Percentiles rank a stretch among this genome's conserved stretches.
These are phyloP conservation scores for Salpingus planirostris DNA, from an alignment of 2,888 invertebrate species.

Conservation along the genomic window DNA sequence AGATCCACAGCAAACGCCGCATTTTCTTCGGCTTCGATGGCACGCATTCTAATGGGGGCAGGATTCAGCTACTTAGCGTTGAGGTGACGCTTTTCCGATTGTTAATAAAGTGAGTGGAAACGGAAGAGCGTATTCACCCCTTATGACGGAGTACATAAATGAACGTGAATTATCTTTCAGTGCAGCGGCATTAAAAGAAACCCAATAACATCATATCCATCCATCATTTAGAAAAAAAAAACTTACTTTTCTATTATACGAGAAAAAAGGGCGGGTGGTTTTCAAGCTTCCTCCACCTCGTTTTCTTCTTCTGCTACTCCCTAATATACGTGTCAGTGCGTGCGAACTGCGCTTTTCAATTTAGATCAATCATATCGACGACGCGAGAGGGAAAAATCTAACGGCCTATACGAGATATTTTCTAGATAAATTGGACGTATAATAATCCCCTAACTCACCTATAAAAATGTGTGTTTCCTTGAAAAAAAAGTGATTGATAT, in stretches of 20 bases:
- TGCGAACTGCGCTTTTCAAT: slow-evolving; percentile 15
- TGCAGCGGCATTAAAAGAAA: slow-evolving; percentile 11
- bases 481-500: too few relatives aligned
- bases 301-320: not conserved
- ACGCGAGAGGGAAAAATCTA: too few relatives aligned
- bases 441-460: too few relatives aligned
- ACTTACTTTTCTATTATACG: slow-evolving; percentile 10
- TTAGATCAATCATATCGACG: slow-evolving; percentile 13
- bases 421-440: too few relatives aligned
- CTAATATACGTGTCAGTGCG: slow-evolving; percentile 13
- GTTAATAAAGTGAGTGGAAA: too few relatives aligned
- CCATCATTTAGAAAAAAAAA: slow-evolving; percentile 19
- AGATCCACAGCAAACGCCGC: slow-evolving; percentile 31
- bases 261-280: slow-evolving; percentile 6
- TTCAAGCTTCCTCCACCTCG: slow-evolving; percentile 6
- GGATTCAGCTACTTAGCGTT: too few relatives aligned
- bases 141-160: too few relatives aligned
- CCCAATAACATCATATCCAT: slow-evolving; percentile 19
- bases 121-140: too few relatives aligned
- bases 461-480: too few relatives aligned
- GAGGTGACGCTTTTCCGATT: too few relatives aligned
- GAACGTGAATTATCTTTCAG: slow-evolving; percentile 12
- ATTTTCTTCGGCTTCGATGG: slow-evolving; percentile 21
- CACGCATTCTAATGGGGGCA: slow-evolving; percentile 13
- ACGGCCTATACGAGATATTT: too few relatives aligned